Conservation (phyloP, 2,113 vertebrate species). For the Scartelaos histophorus region DNA sequence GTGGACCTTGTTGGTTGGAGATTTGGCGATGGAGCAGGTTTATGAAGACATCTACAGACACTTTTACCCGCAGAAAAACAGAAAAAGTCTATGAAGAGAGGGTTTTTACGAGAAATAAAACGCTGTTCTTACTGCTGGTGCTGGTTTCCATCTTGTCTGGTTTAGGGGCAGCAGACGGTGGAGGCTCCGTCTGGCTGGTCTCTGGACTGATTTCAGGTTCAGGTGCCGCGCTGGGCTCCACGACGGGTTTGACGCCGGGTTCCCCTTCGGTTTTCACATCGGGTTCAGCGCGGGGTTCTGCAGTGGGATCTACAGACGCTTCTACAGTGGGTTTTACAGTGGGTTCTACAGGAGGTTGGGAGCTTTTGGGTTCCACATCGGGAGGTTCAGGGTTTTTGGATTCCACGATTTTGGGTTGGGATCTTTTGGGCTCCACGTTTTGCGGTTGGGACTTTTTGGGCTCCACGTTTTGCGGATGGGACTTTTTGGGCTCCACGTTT, state of each 20-base stretch:
- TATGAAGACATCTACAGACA: no score
- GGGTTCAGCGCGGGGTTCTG: background rate
- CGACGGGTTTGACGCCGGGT: background rate
- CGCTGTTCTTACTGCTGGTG: background rate
- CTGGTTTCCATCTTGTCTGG: conserved; percentile 76
- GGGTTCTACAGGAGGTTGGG: background rate
- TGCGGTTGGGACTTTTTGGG: no score
- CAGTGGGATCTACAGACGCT: background rate
- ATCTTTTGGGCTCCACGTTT: no score
- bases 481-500: no score
- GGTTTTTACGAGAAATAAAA: background rate
- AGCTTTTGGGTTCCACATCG: no score
- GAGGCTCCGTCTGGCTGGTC: conserved; percentile 71
- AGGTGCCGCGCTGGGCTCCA: background rate
- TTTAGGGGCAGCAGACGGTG: conserved; percentile 78
- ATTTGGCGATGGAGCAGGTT: no score
- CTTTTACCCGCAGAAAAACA: no score
- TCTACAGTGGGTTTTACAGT: background rate
- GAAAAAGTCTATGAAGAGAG: no score
- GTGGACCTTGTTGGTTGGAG: no score
- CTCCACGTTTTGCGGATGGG: no score
- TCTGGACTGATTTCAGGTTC: conserved; percentile 75
- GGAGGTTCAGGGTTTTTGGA: no score
- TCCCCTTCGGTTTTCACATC: background rate
- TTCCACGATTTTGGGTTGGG: background rate